Evolutionary conservation across 2,113 vertebrate genomes (phyloP), one percentile per base, ranked within the genome.

Genomic region (Danionella cerebrum): DNA sequence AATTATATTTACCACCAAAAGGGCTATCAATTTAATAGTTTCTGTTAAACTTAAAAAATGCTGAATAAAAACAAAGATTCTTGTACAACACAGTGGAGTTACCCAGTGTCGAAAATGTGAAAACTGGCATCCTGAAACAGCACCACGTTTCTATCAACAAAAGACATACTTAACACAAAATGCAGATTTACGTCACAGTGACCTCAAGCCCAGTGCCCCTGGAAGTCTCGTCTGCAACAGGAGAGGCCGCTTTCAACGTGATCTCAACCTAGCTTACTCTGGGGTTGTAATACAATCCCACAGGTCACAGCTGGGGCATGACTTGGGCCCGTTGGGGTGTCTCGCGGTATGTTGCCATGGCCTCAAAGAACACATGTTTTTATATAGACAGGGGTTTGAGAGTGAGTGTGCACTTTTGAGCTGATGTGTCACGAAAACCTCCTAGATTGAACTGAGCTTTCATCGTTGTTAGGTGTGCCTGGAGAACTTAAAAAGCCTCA

Each of bases 271-370:
- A 8, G 39, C 39, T 12, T 12, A 66, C 76, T 76, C 71, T 58
- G 27, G 67, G 74, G 70, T 79, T 71, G 72, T 74, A 47, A 67
- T 42, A 72, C 76, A 78, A 84, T 72, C 80, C 73, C 11, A 44
- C 25, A 60, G 73, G 83, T 83, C 82, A 80, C 2, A 48, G 74
- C 71, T 69, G 36, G 74, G 69, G 69, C 77, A 70, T n/a, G n/a
- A n/a, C n/a, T n/a, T n/a, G 75, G 71, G 45, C 14, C 59, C 29
- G n/a, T n/a, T n/a, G n/a, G 57, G 31, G 54, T 65, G 75, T 83
- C 80, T 81, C 72, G 31, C 73, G 82, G 77, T 78, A 53, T 9
- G 75, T 83, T 84, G 78, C 83, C 80, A 84, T 80, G 75, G 73
- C 5, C 71, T 76, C 78, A 48, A 21, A 57, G 73, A 76, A 74